Percentiles rank a stretch among this genome's conserved stretches.
phyloP scores from a whole-genome alignment of 2,888 invertebrate genomes.

The Dilophus febrilis region DNA sequence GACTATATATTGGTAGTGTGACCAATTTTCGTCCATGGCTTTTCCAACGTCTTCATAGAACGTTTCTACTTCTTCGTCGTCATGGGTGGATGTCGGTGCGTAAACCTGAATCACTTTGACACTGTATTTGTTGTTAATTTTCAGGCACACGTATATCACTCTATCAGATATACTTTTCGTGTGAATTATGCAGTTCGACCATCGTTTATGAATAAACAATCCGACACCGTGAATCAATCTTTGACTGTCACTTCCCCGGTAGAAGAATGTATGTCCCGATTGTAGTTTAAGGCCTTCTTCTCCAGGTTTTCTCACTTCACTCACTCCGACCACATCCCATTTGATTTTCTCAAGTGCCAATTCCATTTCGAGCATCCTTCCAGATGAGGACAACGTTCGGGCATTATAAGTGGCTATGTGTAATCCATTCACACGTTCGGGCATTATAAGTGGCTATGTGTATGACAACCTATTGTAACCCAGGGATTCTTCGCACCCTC shows the following conservation, averaged over 20 bases:
- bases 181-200: neutral
- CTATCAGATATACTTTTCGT: neutral
- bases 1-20: neutral
- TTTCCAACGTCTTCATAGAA: neutral
- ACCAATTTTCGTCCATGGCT: neutral
- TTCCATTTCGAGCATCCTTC: neutral
- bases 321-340: neutral
- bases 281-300: neutral
- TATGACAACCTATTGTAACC: neutral
- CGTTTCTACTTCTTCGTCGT: neutral
- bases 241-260: neutral
- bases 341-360: neutral
- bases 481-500: too few species aligned
- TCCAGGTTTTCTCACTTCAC: neutral
- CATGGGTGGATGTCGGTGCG: neutral
- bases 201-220: neutral
- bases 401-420: neutral
- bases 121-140: neutral
- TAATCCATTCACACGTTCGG: neutral
- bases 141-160: neutral
- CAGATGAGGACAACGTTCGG: neutral
- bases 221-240: neutral
- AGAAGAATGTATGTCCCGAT: neutral
- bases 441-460: neutral
- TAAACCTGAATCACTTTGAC: neutral